Percentiles rank a stretch among this genome's conserved stretches.
Conservation (phyloP, 2,888 invertebrate species). For the Drosophila algonquin region DNA sequence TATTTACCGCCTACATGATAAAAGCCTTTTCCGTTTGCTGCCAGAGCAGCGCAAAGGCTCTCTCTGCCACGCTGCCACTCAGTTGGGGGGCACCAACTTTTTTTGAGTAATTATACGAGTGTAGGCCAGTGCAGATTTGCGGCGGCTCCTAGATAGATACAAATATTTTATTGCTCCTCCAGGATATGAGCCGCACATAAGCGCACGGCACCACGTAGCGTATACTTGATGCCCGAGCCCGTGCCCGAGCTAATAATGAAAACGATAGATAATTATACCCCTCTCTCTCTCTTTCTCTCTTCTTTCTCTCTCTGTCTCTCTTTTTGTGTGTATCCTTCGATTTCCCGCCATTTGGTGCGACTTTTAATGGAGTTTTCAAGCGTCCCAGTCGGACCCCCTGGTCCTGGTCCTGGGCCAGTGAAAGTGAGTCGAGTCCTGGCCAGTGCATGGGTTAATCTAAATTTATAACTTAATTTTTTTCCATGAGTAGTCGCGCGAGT, state of each 20-base stretch:
- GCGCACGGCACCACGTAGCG: conserved; percentile 38
- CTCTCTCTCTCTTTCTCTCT: not conserved
- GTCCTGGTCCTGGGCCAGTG: conserved; percentile 8
- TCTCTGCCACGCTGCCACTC: conserved; percentile 3
- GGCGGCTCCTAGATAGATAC: conserved; percentile 68
- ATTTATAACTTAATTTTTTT: conserved; percentile 77
- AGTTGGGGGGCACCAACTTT: conserved; percentile 45
- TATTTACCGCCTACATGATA: conserved; percentile 76
- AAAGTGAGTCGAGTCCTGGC: conserved; percentile 25
- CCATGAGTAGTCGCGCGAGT: conserved; percentile 49
- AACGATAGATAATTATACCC: conserved; percentile 73
- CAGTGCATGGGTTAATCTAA: conserved; percentile 72
- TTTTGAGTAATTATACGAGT: conserved; percentile 77
- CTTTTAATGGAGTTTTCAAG: conserved; percentile 75
- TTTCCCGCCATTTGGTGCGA: conserved; percentile 31
- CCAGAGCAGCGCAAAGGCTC: conserved; percentile 10
- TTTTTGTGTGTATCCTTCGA: not conserved
- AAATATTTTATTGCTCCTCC: conserved; percentile 79
- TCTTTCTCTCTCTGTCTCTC: not conserved
- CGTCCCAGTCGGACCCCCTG: not conserved
- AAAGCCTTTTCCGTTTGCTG: conserved; percentile 65
- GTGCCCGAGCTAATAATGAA: conserved; percentile 64
- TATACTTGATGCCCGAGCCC: conserved; percentile 45
- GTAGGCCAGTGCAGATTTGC: conserved; percentile 63
- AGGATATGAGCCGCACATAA: conserved; percentile 67